Percentiles rank a stretch among this genome's conserved stretches.
These are phyloP conservation scores for Stenchaetothrips biformis DNA, from an alignment of 2,888 invertebrate species.

Conservation along the genomic window DNA sequence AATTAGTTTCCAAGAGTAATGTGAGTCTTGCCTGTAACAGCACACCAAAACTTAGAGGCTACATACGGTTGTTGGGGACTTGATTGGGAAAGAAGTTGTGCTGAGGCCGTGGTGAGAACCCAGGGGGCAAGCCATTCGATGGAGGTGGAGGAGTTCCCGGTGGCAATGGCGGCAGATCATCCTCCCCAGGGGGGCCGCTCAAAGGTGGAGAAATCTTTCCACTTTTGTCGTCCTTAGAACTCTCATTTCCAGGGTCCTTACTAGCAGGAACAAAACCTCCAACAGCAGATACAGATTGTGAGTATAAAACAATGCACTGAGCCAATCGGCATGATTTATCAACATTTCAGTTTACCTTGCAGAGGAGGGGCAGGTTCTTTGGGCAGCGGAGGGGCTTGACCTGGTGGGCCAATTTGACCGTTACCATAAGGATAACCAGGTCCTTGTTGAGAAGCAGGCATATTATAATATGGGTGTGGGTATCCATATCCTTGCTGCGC, in stretches of 20 bases:
- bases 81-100: conserved; percentile 12
- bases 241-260: neutral
- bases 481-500: neutral
- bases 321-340: too few relatives aligned
- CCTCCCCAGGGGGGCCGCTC: conserved; percentile 39
- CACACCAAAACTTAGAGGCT: neutral
- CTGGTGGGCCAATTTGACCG: neutral
- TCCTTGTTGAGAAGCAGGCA: neutral
- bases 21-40: too few relatives aligned
- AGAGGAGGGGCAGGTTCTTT: neutral
- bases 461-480: neutral
- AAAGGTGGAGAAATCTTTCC: neutral
- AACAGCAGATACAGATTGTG: neutral
- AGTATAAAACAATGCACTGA: neutral
- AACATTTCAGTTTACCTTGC: neutral
- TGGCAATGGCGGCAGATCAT: conserved; percentile 55
- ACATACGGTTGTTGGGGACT: conserved; percentile 20
- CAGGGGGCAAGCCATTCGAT: conserved; percentile 42
- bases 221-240: neutral
- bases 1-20: too few relatives aligned
- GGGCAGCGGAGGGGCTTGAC: neutral
- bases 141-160: conserved; percentile 53
- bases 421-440: neutral
- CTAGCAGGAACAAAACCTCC: neutral
- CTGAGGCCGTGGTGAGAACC: conserved; percentile 43